Conservation (phyloP, 2,113 vertebrate genomes). For the Brachirus orientalis region DNA sequence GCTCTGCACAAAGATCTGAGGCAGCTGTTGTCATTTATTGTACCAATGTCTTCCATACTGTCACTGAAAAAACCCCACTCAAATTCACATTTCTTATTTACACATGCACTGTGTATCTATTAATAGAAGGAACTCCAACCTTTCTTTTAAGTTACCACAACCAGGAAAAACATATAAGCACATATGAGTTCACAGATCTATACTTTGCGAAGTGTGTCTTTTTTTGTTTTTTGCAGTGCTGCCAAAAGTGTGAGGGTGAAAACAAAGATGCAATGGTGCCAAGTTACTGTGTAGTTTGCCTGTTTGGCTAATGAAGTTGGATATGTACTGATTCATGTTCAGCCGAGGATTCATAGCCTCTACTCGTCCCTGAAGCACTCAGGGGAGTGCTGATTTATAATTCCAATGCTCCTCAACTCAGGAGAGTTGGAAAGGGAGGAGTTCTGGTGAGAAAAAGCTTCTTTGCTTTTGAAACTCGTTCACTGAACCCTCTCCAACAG, state of each 20-base stretch:
- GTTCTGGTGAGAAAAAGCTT: too few species aligned
- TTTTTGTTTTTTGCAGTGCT: conserved; percentile 14
- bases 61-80: too few species aligned
- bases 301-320: conserved; percentile 57
- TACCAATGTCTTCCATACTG: too few species aligned
- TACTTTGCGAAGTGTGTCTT: background rate
- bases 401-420: conserved; percentile 13
- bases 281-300: conserved; percentile 22
- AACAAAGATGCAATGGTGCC: conserved; percentile 38
- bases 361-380: background rate
- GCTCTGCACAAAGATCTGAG: too few species aligned
- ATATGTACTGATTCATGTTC: conserved; percentile 61
- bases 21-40: too few species aligned
- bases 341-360: conserved; percentile 34
- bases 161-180: too few species aligned
- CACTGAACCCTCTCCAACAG: too few species aligned
- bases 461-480: too few species aligned
- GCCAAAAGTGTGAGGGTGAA: conserved; percentile 50
- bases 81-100: too few species aligned
- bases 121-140: too few species aligned
- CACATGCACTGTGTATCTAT: too few species aligned
- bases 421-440: background rate
- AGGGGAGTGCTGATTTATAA: background rate
- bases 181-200: conserved; percentile 15
- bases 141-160: too few species aligned